These are phyloP conservation scores for Pteronotus mesoamericanus DNA, from an alignment of 2,797 vertebrate genomes.

Conservation along the genomic window DNA sequence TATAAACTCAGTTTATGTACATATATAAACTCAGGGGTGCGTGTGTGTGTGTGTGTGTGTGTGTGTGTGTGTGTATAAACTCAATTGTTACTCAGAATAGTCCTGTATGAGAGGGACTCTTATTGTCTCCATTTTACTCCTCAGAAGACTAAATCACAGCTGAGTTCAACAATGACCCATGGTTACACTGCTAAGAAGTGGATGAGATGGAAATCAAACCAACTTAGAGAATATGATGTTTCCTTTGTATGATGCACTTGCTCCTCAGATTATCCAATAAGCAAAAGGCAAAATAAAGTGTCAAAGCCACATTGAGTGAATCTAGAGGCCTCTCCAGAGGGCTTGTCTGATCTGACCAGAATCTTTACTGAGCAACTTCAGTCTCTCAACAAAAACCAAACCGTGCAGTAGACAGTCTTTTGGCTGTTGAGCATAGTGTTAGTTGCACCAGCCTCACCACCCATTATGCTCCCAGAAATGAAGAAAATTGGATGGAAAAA, in stretches of 20 bases:
- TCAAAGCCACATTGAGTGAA: neutral
- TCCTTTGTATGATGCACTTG: neutral
- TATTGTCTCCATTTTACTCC: neutral
- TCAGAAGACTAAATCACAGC: neutral
- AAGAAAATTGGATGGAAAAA: neutral
- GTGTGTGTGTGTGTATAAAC: conserved; percentile 4
- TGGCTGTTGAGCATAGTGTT: fast-evolving
- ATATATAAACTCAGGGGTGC: too few relatives aligned
- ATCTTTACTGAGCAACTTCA: neutral
- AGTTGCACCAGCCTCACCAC: neutral
- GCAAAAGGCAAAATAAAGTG: neutral
- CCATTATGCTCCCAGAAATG: neutral
- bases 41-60: too few relatives aligned
- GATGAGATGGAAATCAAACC: neutral
- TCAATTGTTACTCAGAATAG: conserved; percentile 31
- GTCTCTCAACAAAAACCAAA: neutral
- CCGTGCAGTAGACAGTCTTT: fast-evolving
- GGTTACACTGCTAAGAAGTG: neutral
- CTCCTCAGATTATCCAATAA: neutral
- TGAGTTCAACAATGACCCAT: neutral
- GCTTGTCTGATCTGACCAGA: neutral
- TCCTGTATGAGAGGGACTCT: neutral
- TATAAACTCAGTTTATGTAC: too few relatives aligned
- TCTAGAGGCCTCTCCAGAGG: neutral
- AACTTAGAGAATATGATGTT: neutral